Conservation (phyloP, 2,113 vertebrate species). For the Cygnus atratus region DNA sequence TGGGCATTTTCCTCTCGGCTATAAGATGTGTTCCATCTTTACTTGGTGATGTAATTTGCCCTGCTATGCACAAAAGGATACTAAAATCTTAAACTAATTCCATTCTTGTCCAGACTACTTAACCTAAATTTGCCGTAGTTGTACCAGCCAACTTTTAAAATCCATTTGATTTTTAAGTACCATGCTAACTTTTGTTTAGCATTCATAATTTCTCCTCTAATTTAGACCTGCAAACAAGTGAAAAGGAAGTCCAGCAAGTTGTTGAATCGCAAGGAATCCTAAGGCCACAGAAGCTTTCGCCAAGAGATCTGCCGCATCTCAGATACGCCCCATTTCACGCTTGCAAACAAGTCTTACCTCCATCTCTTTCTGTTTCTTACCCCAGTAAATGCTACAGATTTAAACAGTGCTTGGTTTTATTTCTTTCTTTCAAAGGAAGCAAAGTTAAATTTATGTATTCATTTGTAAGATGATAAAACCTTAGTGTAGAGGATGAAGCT, state of each 20-base stretch:
- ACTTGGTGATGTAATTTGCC: not conserved
- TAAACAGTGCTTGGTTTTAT: not conserved
- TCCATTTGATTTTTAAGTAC: not conserved
- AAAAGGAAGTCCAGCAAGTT: not conserved
- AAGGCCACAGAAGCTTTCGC: not conserved
- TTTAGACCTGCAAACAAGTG: not conserved
- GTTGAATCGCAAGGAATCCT: not conserved
- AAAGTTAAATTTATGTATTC: not conserved
- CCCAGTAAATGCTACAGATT: not conserved
- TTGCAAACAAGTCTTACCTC: not conserved
- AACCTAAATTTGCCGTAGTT: not conserved
- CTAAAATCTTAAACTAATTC: not conserved
- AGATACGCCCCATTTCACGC: not conserved
- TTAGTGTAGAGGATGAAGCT: not conserved
- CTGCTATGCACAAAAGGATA: not conserved
- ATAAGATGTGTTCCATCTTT: not conserved
- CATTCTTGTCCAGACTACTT: not conserved
- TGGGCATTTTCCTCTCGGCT: not conserved
- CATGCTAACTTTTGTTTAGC: not conserved
- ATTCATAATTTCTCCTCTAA: not conserved
- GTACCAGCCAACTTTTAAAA: not conserved
- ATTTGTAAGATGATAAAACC: not conserved
- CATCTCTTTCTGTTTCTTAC: not conserved
- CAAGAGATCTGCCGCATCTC: not conserved
- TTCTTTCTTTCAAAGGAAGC: not conserved